Conservation (phyloP, 2,113 vertebrate genomes). For the Pterocles burchelli region DNA sequence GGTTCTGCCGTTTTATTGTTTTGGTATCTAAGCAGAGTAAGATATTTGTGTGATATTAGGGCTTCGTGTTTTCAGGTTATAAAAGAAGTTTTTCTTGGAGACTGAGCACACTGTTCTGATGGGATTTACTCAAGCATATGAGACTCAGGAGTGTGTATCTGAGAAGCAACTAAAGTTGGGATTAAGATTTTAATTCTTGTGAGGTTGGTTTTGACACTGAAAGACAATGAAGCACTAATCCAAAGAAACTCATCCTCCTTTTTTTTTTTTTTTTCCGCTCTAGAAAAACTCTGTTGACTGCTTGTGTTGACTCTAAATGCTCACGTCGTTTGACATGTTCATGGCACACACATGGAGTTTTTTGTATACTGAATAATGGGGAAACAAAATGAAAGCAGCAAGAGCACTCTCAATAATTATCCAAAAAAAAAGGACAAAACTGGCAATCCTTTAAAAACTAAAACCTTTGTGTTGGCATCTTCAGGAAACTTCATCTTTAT, state of each 20-base stretch:
- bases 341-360: not conserved
- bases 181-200: not conserved
- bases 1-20: slow-evolving; percentile 5
- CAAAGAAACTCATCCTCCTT: not conserved
- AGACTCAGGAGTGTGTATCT: not conserved
- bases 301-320: not conserved
- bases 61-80: slow-evolving; percentile 54
- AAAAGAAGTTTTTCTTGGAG: slow-evolving; percentile 58
- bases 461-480: not conserved
- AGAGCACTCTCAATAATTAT: not conserved
- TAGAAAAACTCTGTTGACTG: not conserved
- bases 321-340: not conserved
- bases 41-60: slow-evolving; percentile 39
- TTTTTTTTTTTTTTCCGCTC: not conserved
- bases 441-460: not conserved
- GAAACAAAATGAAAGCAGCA: not conserved
- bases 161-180: not conserved
- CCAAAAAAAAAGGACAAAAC: not conserved
- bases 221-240: not conserved
- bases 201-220: not conserved
- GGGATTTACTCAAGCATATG: not conserved
- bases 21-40: slow-evolving; percentile 22
- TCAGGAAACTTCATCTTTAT: not conserved
- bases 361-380: not conserved
- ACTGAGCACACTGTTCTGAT: not conserved